These are phyloP conservation scores for Zaprionus taronus DNA, from an alignment of 1,140 invertebrate species.

Conservation along the genomic window DNA sequence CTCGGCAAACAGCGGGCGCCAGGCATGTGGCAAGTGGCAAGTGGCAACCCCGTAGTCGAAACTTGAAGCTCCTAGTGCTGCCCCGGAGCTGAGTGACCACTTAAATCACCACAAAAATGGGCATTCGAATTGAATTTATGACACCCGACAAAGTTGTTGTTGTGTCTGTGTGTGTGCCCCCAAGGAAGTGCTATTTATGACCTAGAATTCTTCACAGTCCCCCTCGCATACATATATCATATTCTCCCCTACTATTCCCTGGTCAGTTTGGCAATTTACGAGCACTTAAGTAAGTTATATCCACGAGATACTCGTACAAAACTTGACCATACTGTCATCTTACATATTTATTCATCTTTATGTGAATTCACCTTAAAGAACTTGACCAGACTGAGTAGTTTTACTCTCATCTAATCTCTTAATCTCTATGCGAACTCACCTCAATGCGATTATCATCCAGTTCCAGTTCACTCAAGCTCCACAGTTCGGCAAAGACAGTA, in stretches of 20 bases:
- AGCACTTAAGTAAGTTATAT: constrained; percentile 64
- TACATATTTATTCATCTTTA: constrained; percentile 3
- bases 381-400: too few species aligned
- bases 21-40: constrained; percentile 3
- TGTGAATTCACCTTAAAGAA: background rate
- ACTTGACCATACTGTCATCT: constrained; percentile 39
- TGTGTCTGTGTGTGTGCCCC: constrained; percentile 24
- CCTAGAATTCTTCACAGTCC: background rate
- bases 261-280: constrained; percentile 68
- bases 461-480: constrained; percentile 88
- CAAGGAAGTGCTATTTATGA: constrained; percentile 72
- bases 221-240: background rate
- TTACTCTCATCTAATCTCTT: background rate
- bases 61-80: constrained; percentile 10
- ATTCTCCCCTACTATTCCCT: constrained; percentile 45
- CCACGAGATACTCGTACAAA: constrained; percentile 39
- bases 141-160: constrained; percentile 64
- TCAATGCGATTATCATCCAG: constrained; percentile 90
- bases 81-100: constrained; percentile 68
- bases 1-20: constrained; percentile 36
- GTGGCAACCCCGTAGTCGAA: constrained; percentile 2
- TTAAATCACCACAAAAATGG: constrained; percentile 81
- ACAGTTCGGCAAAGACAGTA: constrained; percentile 90
- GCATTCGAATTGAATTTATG: constrained; percentile 83
- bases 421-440: constrained; percentile 64